A percentile compares a stretch with the other conserved stretches of the same genome.
Conservation (phyloP, 2,888 invertebrate species). For the Tetragnatha montana region DNA sequence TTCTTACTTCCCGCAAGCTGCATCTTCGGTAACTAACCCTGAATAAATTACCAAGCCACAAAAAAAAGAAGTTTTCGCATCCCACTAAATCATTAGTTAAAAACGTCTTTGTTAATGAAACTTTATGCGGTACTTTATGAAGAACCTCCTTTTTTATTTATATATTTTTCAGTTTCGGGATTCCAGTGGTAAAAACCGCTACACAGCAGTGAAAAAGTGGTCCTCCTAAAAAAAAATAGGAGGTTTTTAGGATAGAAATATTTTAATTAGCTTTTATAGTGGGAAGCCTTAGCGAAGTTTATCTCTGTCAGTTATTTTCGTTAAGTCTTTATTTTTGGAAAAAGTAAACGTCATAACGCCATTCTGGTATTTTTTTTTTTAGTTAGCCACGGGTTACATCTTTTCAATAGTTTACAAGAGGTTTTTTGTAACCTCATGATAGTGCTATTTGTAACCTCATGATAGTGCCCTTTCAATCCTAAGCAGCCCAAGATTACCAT, state of each 20-base stretch:
- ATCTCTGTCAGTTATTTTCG: conserved; percentile 45
- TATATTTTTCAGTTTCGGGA: background rate
- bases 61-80: conserved; percentile 9
- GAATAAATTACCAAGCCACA: conserved; percentile 33
- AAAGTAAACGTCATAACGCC: conserved; percentile 45
- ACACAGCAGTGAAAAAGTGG: conserved; percentile 7
- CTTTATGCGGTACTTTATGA: conserved; percentile 27
- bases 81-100: conserved; percentile 56
- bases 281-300: conserved; percentile 45
- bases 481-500: too few relatives aligned
- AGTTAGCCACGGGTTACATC: conserved; percentile 39
- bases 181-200: conserved; percentile 36
- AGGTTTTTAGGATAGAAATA: conserved; percentile 10
- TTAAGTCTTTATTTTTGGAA: conserved; percentile 16
- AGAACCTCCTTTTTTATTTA: conserved; percentile 1
- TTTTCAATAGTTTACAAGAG: conserved; percentile 25
- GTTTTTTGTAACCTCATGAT: conserved; percentile 18
- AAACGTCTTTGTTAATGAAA: conserved; percentile 58
- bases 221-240: conserved; percentile 34
- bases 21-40: conserved; percentile 33
- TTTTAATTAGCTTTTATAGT: conserved; percentile 61
- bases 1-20: background rate
- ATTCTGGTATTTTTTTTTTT: conserved; percentile 48
- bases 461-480: too few relatives aligned
- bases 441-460: conserved; percentile 12